Base-by-base conservation (phyloP, 2,797 vertebrate genomes). In the Semotilus atromaculatus region DNA sequence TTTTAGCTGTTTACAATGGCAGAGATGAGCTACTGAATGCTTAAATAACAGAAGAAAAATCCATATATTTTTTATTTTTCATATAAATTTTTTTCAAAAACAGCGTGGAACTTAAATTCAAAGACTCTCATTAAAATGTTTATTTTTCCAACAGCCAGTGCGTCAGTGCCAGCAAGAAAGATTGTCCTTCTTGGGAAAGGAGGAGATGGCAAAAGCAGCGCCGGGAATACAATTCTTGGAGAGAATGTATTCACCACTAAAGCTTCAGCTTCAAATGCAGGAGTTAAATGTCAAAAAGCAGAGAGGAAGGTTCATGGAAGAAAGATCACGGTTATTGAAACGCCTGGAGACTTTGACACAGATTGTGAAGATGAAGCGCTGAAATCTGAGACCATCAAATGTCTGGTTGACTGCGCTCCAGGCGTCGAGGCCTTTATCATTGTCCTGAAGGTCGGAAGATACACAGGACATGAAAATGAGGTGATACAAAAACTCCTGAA, bases 171-270 rank as follows among this genome's bases (percentile, higher is more conserved):
- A 7, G 14, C 34, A 11, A 72, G 38, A 64, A 88, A 75, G 70
- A 53, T 88, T 19, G 74, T 88, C 13, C 79, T 88, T 23, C 43
- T 86, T 18, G 85, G 88, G 10, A 86, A 83, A 58, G 81, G 73
- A 7, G 78, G 85, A 58, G 29, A 53, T 7, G 82, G 85, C 4
- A 88, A 88, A 86, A 86, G 85, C 67, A 68, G 62, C 1, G 8
- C 55, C 3, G 82, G 62, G 3, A 84, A 84, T 23, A 34, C 51
- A 8, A 70, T 84, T 60, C 51, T 84, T 43, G 66, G 82, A 34
- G n/a, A 71, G 16, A 10, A n/a, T 0, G n/a, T 60, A 5, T 71
- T 58, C 16, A 29, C 2, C 7, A 1, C 14, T 43, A n/a, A 11
- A 26, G 4, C 23, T 77, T 77, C 23, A 10, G 29, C 26, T 51